These are phyloP conservation scores for Cosmia trapezina DNA, from an alignment of 2,888 invertebrate genomes.

Conservation along the genomic window DNA sequence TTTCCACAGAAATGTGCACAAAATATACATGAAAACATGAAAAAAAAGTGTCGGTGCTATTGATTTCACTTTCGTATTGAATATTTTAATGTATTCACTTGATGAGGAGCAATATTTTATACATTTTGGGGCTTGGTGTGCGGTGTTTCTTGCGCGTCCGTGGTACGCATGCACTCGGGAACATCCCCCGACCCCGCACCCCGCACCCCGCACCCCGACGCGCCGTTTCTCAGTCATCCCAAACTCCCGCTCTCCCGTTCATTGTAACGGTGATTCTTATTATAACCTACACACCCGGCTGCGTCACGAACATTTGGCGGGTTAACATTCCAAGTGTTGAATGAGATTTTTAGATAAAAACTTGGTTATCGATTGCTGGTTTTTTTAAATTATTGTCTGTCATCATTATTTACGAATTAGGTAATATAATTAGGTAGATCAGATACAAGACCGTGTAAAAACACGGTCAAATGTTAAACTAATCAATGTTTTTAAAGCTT, in stretches of 20 bases:
- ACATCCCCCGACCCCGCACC: constrained; percentile 37
- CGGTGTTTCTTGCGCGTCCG: constrained; percentile 46
- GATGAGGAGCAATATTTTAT: constrained; percentile 44
- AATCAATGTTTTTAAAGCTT: background rate
- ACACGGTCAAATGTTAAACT: background rate
- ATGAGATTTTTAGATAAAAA: constrained; percentile 4
- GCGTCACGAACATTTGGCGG: constrained; percentile 44
- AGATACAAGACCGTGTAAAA: background rate
- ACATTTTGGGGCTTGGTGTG: constrained; percentile 37
- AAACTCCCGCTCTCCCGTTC: constrained; percentile 68
- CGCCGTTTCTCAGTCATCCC: constrained; percentile 71
- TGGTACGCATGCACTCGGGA: constrained; percentile 61
- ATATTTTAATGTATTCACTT: constrained; percentile 56
- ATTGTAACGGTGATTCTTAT: constrained; percentile 81
- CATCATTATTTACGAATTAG: background rate
- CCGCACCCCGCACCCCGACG: constrained; percentile 28
- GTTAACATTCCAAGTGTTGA: constrained; percentile 22
- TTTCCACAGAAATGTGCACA: constrained; percentile 55
- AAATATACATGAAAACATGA: constrained; percentile 41
- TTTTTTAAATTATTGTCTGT: background rate
- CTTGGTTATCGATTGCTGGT: background rate
- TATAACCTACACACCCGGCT: constrained; percentile 72
- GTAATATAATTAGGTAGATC: background rate
- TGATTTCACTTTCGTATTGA: constrained; percentile 57
- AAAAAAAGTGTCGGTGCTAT: constrained; percentile 32